A percentile compares a stretch with the other conserved stretches of the same genome.
Evolutionary conservation across 92 coral and sea anemone genomes (phyloP).

Genomic region (Micromussa lordhowensis): DNA sequence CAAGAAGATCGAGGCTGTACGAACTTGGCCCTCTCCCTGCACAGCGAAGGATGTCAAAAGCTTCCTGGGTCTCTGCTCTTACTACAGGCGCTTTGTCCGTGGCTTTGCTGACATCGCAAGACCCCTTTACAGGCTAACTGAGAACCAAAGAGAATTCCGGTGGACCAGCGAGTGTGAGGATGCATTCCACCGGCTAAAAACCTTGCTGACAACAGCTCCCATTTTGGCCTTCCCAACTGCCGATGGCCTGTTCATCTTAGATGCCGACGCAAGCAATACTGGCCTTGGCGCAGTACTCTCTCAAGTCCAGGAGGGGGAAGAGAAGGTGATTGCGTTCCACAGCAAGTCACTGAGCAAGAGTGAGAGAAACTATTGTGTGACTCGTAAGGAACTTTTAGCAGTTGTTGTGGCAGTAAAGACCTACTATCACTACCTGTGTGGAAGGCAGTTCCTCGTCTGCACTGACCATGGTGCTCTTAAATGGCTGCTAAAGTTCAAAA

Average conservation of each 20-base stretch:
- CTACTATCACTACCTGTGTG: constrained; percentile 65
- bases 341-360: constrained; percentile 51
- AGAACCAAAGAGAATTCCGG: constrained; percentile 25
- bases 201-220: too few relatives aligned
- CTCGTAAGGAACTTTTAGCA: constrained; percentile 55
- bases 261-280: constrained; percentile 65
- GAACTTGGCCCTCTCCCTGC: too few relatives aligned
- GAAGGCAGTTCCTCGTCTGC: too few relatives aligned
- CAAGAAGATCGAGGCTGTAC: constrained; percentile 30
- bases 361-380: constrained; percentile 60
- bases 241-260: constrained; percentile 38
- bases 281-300: too few relatives aligned
- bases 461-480: constrained; percentile 44
- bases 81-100: constrained; percentile 29
- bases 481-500: constrained; percentile 56
- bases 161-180: constrained; percentile 41
- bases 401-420: constrained; percentile 45
- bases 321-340: too few relatives aligned
- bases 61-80: too few relatives aligned
- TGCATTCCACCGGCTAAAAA: too few relatives aligned
- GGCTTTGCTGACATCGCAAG: constrained; percentile 36
- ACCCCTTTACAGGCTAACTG: constrained; percentile 37
- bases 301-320: too few relatives aligned
- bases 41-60: too few relatives aligned
- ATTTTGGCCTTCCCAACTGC: too few relatives aligned